Base-by-base conservation (phyloP, 2,113 vertebrate genomes). In the Pterophyllum scalare region DNA sequence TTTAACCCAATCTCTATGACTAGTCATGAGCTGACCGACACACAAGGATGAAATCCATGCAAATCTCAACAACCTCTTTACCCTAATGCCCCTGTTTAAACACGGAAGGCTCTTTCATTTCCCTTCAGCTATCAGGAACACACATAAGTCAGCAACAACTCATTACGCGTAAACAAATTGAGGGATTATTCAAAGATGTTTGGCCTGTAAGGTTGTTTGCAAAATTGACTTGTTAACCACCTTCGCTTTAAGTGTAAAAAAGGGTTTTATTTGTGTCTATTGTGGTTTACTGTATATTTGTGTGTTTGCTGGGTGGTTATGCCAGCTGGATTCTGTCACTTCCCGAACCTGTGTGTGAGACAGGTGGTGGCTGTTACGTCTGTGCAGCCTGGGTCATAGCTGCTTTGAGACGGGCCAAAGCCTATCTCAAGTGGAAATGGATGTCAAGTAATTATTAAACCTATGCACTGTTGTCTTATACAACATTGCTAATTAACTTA, bases 161-260 rank as follows among this genome's bases (percentile, higher is more conserved):
- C 88, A 89, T 88, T 91, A 86, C 83, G 61, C 46, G 74, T 84
- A 88, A 94, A 93, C 86, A 91, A 91, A 92, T 85, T 59, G 60
- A 54, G 64, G 77, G 88, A 94, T 93, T 95, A 94, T 92, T 93
- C 88, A 91, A 86, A 90, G 64, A 79, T 58, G 54, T 75, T 83
- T 61, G 58, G 60, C 90, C 81, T 81, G 83, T 86, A 93, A 93
- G 90, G 67, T 72, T 72, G 43, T 54, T 54, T 72, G 54, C 26
- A 72, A 72, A 54, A 54, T 54, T 54, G 67, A 19, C 46, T 54
- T 72, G 7, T 26, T 54, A 52, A 72, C 17, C 6, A 2, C 1
- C 0, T 72, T 72, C 46, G 54, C 24, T 72, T 0, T n/a, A 54
- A 19, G 67, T 54, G 19, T 31, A 33, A 72, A 54, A 54, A 31